These are phyloP conservation scores for Neopipo cinnamomea DNA, from an alignment of 2,113 vertebrate species.

Conservation along the genomic window DNA sequence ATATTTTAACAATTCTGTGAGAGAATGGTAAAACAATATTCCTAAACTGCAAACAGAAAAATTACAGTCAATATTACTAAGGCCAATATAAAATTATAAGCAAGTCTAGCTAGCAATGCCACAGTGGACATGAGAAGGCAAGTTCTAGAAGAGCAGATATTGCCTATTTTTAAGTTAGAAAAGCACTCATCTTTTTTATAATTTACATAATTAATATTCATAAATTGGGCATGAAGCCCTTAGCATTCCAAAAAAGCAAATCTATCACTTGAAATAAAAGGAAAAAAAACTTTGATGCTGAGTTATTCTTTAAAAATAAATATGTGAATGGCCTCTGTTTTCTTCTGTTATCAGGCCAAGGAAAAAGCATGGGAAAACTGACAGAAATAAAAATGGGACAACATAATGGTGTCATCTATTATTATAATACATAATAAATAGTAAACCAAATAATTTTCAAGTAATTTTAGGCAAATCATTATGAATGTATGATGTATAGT, in stretches of 20 bases:
- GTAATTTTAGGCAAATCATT: neutral
- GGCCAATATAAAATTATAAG: neutral
- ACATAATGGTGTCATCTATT: neutral
- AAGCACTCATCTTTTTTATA: neutral
- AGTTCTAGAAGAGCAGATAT: neutral
- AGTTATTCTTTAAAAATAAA: neutral
- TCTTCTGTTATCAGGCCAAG: neutral
- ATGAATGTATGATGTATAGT: neutral
- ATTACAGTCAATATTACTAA: neutral
- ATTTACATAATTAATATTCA: neutral
- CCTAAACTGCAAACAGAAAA: neutral
- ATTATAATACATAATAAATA: neutral
- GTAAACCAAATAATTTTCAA: neutral
- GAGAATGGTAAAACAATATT: neutral
- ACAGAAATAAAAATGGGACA: neutral
- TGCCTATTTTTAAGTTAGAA: neutral
- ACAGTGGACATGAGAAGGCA: neutral
- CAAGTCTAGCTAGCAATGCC: neutral
- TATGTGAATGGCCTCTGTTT: neutral
- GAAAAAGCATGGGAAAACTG: neutral
- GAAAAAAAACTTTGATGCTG: neutral
- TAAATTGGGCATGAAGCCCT: accelerated
- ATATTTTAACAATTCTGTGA: neutral
- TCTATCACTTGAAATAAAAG: neutral
- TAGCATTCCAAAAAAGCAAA: neutral